These are phyloP conservation scores for Cyphomyrmex costatus DNA, from an alignment of 1,140 invertebrate species.

Conservation along the genomic window DNA sequence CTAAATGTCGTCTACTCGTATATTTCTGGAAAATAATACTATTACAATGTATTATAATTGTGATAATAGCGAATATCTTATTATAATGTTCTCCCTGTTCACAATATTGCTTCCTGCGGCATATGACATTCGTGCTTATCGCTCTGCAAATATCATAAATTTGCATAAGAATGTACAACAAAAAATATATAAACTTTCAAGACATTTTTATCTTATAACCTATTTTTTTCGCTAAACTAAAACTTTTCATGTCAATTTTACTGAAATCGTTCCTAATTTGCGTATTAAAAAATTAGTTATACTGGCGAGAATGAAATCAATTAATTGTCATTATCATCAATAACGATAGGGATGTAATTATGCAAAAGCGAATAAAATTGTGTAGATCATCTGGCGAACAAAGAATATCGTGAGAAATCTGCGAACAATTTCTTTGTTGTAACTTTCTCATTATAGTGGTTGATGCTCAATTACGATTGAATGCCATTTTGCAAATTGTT, in stretches of 20 bases:
- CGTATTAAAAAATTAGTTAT: neutral
- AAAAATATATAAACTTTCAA: neutral
- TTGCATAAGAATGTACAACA: neutral
- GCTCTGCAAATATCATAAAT: neutral
- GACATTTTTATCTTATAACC: neutral
- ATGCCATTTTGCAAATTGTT: slow-evolving; percentile 24
- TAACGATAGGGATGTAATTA: slow-evolving; percentile 21
- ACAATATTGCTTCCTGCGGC: neutral
- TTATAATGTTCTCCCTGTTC: neutral
- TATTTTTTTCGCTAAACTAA: neutral
- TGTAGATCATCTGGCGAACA: slow-evolving; percentile 14
- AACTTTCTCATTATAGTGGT: slow-evolving; percentile 23
- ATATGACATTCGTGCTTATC: neutral
- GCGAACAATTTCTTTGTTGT: slow-evolving; percentile 23
- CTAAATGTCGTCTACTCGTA: neutral
- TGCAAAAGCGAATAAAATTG: slow-evolving; percentile 6
- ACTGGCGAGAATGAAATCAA: neutral
- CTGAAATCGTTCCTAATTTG: slow-evolving; percentile 1
- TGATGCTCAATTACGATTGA: slow-evolving; percentile 34
- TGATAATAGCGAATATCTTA: neutral
- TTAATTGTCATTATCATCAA: slow-evolving; percentile 11
- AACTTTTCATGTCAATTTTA: neutral
- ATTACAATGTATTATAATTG: neutral
- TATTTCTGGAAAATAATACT: neutral
- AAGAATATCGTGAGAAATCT: slow-evolving; percentile 5